Evolutionary conservation across 2,113 vertebrate species (phyloP).

Genomic region (Corapipo altera): DNA sequence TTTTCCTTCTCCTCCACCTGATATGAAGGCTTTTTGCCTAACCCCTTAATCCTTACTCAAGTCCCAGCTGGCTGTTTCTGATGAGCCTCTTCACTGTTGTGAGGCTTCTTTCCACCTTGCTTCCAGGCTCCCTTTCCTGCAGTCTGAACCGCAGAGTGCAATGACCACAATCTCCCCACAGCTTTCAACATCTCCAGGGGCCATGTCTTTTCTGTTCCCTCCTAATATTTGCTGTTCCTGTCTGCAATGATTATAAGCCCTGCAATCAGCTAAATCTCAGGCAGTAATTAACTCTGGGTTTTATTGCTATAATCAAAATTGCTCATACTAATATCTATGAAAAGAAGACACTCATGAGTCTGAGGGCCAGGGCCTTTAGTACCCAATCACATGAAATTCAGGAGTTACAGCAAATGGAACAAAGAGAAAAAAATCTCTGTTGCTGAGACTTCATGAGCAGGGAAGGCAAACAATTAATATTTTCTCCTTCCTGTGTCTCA

Average conservation of each 20-base stretch:
- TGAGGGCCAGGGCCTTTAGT: not conserved
- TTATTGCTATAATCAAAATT: not conserved
- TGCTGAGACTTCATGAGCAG: not conserved
- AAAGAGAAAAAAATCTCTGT: not conserved
- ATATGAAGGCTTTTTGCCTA: not conserved
- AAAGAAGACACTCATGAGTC: not conserved
- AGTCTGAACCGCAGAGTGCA: rapidly evolving
- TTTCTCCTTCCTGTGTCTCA: not conserved
- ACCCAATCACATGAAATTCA: not conserved
- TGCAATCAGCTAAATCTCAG: not conserved
- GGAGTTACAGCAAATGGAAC: not conserved
- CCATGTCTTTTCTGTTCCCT: not conserved
- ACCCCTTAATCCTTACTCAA: not conserved
- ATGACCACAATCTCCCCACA: not conserved
- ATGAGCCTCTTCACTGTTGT: not conserved
- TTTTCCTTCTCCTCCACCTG: not conserved
- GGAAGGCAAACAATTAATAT: not conserved
- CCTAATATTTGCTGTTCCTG: not conserved
- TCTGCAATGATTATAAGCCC: not conserved
- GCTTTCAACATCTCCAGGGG: not conserved
- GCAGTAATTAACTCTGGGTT: not conserved
- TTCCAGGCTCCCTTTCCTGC: not conserved
- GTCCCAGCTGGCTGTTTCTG: not conserved
- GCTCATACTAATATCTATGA: not conserved
- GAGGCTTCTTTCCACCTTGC: rapidly evolving